phyloP scores from a whole-genome alignment of 2,113 vertebrate species.

The Alethe castanea region DNA sequence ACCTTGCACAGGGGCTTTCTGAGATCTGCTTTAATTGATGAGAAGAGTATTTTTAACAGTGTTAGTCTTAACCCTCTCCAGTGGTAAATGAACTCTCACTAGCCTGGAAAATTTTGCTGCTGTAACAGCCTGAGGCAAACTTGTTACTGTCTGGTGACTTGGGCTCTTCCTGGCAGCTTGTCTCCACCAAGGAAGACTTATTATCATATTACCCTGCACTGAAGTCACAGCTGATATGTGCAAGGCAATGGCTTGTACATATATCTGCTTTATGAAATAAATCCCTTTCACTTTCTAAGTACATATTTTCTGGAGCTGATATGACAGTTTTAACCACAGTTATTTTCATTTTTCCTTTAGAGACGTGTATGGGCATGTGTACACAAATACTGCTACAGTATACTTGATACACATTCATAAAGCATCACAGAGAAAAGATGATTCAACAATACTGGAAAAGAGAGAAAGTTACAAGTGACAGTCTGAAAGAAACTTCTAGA shows the following conservation, averaged over 20 bases:
- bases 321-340: neutral
- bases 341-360: slow-evolving; percentile 26
- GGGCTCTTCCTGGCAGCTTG: neutral
- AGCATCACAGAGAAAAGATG: neutral
- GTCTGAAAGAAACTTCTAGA: neutral
- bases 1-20: neutral
- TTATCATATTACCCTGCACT: neutral
- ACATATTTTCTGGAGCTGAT: neutral
- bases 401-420: neutral
- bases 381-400: neutral
- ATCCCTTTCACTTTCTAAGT: neutral
- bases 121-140: neutral
- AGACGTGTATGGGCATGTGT: neutral
- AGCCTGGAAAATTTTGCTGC: neutral
- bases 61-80: neutral
- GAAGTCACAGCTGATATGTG: neutral
- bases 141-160: neutral
- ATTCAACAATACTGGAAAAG: neutral
- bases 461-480: neutral
- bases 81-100: neutral
- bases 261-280: neutral
- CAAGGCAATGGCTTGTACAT: neutral
- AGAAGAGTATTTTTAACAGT: neutral
- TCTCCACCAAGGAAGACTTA: neutral
- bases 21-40: neutral